Evolutionary conservation across 2,113 vertebrate species (phyloP).

Genomic region (Sus scrofa): T2T-Sscrofa CM000823.6:12782001-12782500

Average conservation of each 20-base stretch:
- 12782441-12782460: constrained; percentile 20
- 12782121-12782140: not conserved
- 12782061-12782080: not conserved
- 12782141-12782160: constrained; percentile 57
- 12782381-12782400: constrained; percentile 38
- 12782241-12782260: constrained; percentile 66
- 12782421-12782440: not conserved
- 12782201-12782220: constrained; percentile 81
- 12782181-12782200: constrained; percentile 85
- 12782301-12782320: constrained; percentile 74
- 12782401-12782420: not conserved
- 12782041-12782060: not conserved
- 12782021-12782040: not conserved
- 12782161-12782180: constrained; percentile 68
- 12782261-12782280: constrained; percentile 87
- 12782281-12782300: constrained; percentile 63
- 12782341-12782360: not conserved
- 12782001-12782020: not conserved
- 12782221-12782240: constrained; percentile 82
- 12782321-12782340: not conserved
- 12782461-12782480: constrained; percentile 47
- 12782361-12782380: constrained; percentile 18
- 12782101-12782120: not conserved
- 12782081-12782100: not conserved
- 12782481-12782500: constrained; percentile 26